Evolutionary conservation across 1,140 invertebrate species (phyloP).

Genomic region (Pygmarrhopalites habei): DNA sequence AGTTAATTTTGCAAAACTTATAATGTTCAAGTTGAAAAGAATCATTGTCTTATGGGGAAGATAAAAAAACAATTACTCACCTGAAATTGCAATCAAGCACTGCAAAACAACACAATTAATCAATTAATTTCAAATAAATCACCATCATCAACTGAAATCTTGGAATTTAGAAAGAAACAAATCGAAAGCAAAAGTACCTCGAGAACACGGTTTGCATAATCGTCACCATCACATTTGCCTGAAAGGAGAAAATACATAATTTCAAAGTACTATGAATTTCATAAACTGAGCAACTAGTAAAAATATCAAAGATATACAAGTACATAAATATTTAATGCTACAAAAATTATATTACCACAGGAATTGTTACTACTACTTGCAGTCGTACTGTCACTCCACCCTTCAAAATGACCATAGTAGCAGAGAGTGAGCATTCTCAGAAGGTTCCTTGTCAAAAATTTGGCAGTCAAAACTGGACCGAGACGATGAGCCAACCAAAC

Average conservation of each 20-base stretch:
- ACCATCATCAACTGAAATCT: no score
- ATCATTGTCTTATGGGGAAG: not conserved
- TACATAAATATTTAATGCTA: no score
- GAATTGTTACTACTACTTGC: no score
- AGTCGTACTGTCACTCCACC: not conserved
- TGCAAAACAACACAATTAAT: no score
- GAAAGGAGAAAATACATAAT: no score
- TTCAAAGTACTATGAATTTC: no score
- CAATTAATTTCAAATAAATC: no score
- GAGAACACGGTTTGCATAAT: slow-evolving; percentile 71
- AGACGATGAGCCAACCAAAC: slow-evolving; percentile 86
- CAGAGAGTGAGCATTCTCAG: slow-evolving; percentile 88
- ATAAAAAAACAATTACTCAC: slow-evolving; percentile 44
- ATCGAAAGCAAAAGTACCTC: no score
- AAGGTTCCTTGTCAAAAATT: slow-evolving; percentile 82
- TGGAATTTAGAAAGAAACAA: no score
- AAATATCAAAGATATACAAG: no score
- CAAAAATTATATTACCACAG: no score
- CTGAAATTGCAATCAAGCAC: slow-evolving; percentile 75
- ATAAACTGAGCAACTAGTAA: no score
- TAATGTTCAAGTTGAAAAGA: not conserved
- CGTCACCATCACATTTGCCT: slow-evolving; percentile 68
- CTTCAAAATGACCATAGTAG: slow-evolving; percentile 63
- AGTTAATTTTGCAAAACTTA: not conserved
- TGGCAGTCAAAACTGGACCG: slow-evolving; percentile 88